These are phyloP conservation scores for Vulpes lagopus DNA, from an alignment of 2,113 vertebrate genomes.

Conservation along the genomic window DNA sequence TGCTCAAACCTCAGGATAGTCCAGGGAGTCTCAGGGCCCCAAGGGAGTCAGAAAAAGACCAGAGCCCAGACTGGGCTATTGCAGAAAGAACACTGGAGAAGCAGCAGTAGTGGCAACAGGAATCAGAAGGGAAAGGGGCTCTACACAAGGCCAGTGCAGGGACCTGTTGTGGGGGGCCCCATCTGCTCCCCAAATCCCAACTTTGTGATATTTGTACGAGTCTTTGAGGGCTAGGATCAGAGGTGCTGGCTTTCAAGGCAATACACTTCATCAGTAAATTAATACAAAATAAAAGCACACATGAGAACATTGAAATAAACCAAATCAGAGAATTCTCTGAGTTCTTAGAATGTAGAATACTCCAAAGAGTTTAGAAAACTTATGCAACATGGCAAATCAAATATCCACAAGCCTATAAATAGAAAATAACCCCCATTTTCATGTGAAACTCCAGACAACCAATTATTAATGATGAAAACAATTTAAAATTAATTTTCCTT, in stretches of 20 bases:
- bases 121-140: background rate
- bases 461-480: background rate
- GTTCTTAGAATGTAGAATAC: background rate
- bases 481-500: conserved; percentile 18
- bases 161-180: background rate
- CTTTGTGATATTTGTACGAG: background rate
- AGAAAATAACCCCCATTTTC: conserved; percentile 17
- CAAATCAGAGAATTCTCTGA: background rate
- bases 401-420: background rate
- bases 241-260: background rate
- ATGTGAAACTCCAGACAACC: background rate
- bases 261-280: background rate
- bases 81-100: background rate
- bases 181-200: background rate
- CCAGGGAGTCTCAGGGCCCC: background rate
- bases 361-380: conserved; percentile 8
- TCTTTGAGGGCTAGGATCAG: background rate
- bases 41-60: background rate
- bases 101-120: background rate
- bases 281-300: background rate
- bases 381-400: background rate
- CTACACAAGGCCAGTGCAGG: background rate
- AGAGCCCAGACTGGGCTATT: background rate
- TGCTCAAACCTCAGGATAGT: background rate
- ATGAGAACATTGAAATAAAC: background rate